Conservation (phyloP, 2,797 vertebrate species). For the Champsocephalus gunnari region DNA sequence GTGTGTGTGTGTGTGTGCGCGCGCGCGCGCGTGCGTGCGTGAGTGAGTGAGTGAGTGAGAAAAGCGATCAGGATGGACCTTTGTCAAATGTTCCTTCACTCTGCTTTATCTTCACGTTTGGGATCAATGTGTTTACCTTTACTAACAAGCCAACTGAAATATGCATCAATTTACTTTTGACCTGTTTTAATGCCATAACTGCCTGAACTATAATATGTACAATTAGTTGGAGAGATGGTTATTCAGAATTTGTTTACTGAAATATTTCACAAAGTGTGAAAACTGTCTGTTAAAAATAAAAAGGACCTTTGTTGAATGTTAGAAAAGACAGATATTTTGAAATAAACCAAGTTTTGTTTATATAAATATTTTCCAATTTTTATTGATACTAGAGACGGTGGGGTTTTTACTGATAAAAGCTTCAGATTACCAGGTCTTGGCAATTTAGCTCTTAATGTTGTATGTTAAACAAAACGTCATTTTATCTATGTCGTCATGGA, state of each 20-base stretch:
- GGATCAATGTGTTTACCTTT: slow-evolving; percentile 45
- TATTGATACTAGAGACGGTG: background rate
- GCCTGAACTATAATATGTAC: slow-evolving; percentile 52
- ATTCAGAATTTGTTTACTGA: slow-evolving; percentile 44
- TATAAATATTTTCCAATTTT: slow-evolving; percentile 4
- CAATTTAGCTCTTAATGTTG: background rate
- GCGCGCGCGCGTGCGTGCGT: background rate
- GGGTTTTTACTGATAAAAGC: background rate
- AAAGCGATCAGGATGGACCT: slow-evolving; percentile 7
- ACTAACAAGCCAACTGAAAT: slow-evolving; percentile 59
- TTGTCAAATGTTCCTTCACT: slow-evolving; percentile 14
- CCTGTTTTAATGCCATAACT: slow-evolving; percentile 64
- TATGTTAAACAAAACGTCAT: background rate
- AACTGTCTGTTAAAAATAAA: slow-evolving; percentile 27
- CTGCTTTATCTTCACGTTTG: slow-evolving; percentile 6
- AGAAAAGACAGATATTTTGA: slow-evolving; percentile 42
- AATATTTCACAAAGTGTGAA: slow-evolving; percentile 28
- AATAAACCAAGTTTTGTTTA: slow-evolving; percentile 58
- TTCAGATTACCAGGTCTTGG: background rate
- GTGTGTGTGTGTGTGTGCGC: background rate
- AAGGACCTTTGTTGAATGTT: slow-evolving; percentile 37
- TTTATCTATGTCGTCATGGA: too few species aligned
- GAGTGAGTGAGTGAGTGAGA: background rate
- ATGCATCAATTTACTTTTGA: slow-evolving; percentile 37
- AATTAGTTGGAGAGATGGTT: slow-evolving; percentile 47